Conservation (phyloP, 2,888 invertebrate genomes). For the Drosophila gaucha region DNA sequence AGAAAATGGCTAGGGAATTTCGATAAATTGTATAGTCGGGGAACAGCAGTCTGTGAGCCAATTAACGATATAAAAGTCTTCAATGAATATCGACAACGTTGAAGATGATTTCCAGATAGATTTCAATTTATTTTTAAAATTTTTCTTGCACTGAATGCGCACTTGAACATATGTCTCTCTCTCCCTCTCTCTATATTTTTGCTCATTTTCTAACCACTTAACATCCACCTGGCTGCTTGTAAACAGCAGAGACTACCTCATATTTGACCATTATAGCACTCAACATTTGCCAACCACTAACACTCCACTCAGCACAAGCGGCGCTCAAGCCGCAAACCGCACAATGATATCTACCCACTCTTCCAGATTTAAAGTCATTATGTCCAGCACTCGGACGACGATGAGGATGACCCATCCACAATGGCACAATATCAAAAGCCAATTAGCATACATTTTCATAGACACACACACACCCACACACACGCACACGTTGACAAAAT, state of each 20-base stretch:
- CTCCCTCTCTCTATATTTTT: neutral
- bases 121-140: too few species aligned
- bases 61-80: too few species aligned
- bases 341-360: slow-evolving; percentile 42
- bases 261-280: slow-evolving; percentile 26
- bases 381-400: slow-evolving; percentile 24
- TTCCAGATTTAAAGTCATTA: slow-evolving; percentile 58
- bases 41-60: neutral
- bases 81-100: too few species aligned
- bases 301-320: slow-evolving; percentile 28
- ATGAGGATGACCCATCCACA: slow-evolving; percentile 20
- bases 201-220: slow-evolving; percentile 3
- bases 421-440: slow-evolving; percentile 74
- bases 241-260: neutral
- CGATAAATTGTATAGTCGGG: slow-evolving; percentile 4
- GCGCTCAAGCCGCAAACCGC: slow-evolving; percentile 41
- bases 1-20: slow-evolving; percentile 18
- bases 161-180: too few species aligned
- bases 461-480: slow-evolving; percentile 10
- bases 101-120: too few species aligned
- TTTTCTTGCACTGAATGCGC: too few species aligned
- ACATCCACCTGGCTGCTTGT: slow-evolving; percentile 3
- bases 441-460: slow-evolving; percentile 76
- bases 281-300: slow-evolving; percentile 38
- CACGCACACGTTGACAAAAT: slow-evolving; percentile 45